Base-by-base conservation (phyloP, 2,113 vertebrate genomes). In the Scatophagus argus region DNA sequence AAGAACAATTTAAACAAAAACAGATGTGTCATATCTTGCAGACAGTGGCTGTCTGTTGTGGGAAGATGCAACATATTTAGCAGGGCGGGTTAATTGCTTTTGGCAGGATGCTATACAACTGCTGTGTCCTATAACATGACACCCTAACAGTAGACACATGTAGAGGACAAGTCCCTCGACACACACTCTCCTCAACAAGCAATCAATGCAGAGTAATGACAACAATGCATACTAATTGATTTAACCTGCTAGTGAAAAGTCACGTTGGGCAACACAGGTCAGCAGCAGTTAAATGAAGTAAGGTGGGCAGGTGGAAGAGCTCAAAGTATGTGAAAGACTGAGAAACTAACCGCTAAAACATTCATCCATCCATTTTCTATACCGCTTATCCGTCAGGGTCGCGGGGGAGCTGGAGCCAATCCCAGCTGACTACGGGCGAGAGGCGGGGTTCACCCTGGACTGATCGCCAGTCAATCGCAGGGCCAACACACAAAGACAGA, bases 141-240 rank as follows among this genome's bases (percentile, higher is more conserved):
- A 41, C 19, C 25, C n/a, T 51, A 75, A 80, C 44, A 56, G 25
- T 1, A 16, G 36, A 61, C 39, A 44, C 39, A n/a, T 51, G 66
- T n/a, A 39, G 62, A 71, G 65, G 44, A 56, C 36, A 67, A 67
- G 25, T 54, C 63, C 58, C 56, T 63, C 62, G 71, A 65, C 73
- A 78, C 73, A 78, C 44, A 6, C 16, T 59, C 49, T 59, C 64
- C 27, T 71, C 72, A 59, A 64, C 62, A 49, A 47, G 39, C 43
- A 60, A 80, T 82, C 72, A 61, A 82, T 75, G 56, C 21, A 17
- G 16, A 65, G 51, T 79, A 69, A 89, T 87, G 84, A 82, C 63
- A 84, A 73, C 34, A 81, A 65, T 44, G 62, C 55, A 85, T 23
- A n/a, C 31, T 44, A 19, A 88, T 88, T 82, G 86, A 87, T 90